phyloP scores from a whole-genome alignment of 2,113 vertebrate genomes.

The Nipponia nippon region DNA sequence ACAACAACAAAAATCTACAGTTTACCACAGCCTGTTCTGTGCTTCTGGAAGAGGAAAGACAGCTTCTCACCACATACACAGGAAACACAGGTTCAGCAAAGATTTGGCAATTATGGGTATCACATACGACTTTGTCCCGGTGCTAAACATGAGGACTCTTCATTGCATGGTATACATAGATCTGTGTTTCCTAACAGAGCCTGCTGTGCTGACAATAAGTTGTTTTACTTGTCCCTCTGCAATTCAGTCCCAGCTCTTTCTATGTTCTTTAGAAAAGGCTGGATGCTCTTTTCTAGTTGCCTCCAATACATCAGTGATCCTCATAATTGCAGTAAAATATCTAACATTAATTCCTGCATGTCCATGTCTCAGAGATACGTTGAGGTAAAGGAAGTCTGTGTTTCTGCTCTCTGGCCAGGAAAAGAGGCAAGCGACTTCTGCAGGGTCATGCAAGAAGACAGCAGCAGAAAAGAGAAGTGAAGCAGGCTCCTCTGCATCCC shows the following conservation, averaged over 20 bases:
- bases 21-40: not conserved
- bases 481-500: not conserved
- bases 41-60: not conserved
- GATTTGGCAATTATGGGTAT: not conserved
- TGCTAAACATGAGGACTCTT: not conserved
- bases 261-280: not conserved
- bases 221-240: not conserved
- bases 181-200: not conserved
- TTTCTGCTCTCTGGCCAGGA: not conserved
- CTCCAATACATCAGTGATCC: not conserved
- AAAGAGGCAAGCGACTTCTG: not conserved
- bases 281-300: not conserved
- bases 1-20: not conserved
- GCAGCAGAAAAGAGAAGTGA: not conserved
- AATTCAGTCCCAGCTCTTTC: not conserved
- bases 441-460: not conserved
- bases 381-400: not conserved
- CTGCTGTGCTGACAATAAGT: not conserved
- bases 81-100: not conserved
- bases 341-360: not conserved
- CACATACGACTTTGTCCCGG: fast-evolving
- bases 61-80: not conserved
- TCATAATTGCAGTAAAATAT: not conserved
- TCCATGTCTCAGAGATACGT: not conserved
- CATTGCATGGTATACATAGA: not conserved